Percentiles rank a stretch among this genome's conserved stretches.
These are phyloP conservation scores for Acipenser transmontanus DNA, from an alignment of 2,797 vertebrate species.

Conservation along the genomic window DNA sequence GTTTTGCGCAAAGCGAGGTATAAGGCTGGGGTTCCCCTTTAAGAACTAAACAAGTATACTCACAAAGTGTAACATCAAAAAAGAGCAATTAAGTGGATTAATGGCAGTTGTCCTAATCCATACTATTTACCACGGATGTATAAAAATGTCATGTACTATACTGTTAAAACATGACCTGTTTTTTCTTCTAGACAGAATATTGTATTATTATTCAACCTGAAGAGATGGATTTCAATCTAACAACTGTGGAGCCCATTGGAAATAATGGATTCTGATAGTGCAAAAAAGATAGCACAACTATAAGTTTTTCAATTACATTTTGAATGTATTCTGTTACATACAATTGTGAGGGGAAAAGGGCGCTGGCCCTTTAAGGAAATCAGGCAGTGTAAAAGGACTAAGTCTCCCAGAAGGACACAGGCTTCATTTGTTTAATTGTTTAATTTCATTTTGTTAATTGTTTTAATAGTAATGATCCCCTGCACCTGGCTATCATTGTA, in stretches of 20 bases:
- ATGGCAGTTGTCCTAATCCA: conserved; percentile 9
- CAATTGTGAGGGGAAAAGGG: background rate
- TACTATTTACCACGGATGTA: conserved; percentile 32
- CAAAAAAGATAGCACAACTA: background rate
- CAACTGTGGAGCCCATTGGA: background rate
- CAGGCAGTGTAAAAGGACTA: too few relatives aligned
- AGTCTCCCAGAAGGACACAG: too few relatives aligned
- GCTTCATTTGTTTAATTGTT: too few relatives aligned
- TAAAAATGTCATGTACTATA: conserved; percentile 23
- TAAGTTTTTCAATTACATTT: conserved; percentile 12
- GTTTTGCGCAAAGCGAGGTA: too few relatives aligned
- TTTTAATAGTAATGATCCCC: too few relatives aligned
- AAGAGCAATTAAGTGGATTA: conserved; percentile 17
- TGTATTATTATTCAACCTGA: conserved; percentile 16
- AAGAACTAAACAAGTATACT: conserved; percentile 1
- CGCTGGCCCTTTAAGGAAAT: too few relatives aligned
- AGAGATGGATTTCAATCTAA: conserved; percentile 9
- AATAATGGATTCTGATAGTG: conserved; percentile 11
- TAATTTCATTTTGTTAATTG: too few relatives aligned
- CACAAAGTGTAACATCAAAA: background rate
- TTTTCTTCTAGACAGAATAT: conserved; percentile 13
- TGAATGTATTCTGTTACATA: conserved; percentile 10
- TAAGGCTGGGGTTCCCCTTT: too few relatives aligned
- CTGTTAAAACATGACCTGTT: conserved; percentile 23
- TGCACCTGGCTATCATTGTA: too few relatives aligned